Base-by-base conservation (phyloP, 2,113 vertebrate species). In the Perca fluviatilis region DNA sequence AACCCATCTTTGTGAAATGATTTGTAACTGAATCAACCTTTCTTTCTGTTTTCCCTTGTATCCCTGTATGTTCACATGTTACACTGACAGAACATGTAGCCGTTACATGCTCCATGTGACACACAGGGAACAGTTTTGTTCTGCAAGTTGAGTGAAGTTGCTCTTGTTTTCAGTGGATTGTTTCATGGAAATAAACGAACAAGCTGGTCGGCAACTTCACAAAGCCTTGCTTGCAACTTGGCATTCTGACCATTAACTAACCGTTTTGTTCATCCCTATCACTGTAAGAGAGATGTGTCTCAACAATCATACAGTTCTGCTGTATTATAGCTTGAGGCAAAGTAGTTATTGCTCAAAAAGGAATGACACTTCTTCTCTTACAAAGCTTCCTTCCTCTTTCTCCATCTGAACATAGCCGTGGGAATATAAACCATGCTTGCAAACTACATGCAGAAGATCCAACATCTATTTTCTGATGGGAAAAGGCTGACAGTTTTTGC, bases 281-380 rank as follows among this genome's bases (percentile, higher is more conserved):
- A 53, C 85, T 90, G 90, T 92, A 92, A 94, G 90, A 91, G 85
- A 87, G 85, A 87, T 5, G 87, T 91, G 90, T 93, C 87, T 79
- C 65, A 50, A 21, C 65, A 56, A 4, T 19, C 53, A 63, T 64
- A 36, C 67, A 62, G 76, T 25, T 77, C 25, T 63, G 53, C 72
- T 79, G 71, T 63, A 50, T 76, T 30, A n/a, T 53, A 82, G 80
- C 82, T 76, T 80, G 43, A 68, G 72, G 76, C 69, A 61, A 78
- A 82, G 74, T 64, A 16, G 63, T 21, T 74, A 74, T 68, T 43
- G 71, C 77, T 79, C 76, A 73, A 13, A 80, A 77, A 57, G 88
- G 73, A 76, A 69, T 16, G 84, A 87, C 90, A 89, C 87, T 23
- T 90, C 92, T 88, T 5, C 84, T 94, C 87, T 93, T 94, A 91